Percentiles rank a stretch among this genome's conserved stretches.
Conservation (phyloP, 2,888 invertebrate species). For the Crossocerus cetratus region DNA sequence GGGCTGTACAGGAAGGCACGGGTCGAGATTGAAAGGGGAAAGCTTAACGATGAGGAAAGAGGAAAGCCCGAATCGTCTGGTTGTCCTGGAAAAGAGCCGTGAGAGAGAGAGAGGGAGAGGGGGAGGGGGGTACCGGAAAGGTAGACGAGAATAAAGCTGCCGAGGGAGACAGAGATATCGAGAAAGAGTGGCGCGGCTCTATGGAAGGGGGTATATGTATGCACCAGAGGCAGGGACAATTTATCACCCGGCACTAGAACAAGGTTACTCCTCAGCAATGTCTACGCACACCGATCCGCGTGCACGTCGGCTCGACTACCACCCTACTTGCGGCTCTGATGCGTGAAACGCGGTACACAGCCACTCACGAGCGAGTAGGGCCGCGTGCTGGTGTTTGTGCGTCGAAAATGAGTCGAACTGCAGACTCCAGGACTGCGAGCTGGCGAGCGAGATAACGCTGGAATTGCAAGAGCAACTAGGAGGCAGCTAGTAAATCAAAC, state of each 20-base stretch:
- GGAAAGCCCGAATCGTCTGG: background rate
- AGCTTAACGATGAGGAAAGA: background rate
- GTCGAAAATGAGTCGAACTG: constrained; percentile 27
- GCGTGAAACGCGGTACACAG: background rate
- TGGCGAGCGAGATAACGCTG: constrained; percentile 30
- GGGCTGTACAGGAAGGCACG: background rate
- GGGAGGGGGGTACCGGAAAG: background rate
- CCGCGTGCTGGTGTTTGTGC: constrained; percentile 1
- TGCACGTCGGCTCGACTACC: constrained; percentile 5
- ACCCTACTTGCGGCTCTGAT: constrained; percentile 5
- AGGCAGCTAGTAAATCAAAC: constrained; percentile 53
- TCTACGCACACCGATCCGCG: constrained; percentile 5
- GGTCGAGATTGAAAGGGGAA: background rate
- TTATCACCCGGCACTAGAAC: constrained; percentile 20
- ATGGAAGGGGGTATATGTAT: constrained; percentile 3
- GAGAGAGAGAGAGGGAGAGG: background rate
- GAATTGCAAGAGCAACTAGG: constrained; percentile 32
- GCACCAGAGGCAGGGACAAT: constrained; percentile 9
- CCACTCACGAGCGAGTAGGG: background rate
- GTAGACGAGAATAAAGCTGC: background rate
- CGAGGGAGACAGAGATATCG: background rate
- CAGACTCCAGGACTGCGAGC: constrained; percentile 1
- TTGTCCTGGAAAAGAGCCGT: background rate
- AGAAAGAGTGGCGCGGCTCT: background rate
- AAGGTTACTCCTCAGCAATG: constrained; percentile 18